Evolutionary conservation across 2,113 vertebrate genomes (phyloP), one percentile per base, ranked within the genome.

Genomic region (Regulus satrapa): DNA sequence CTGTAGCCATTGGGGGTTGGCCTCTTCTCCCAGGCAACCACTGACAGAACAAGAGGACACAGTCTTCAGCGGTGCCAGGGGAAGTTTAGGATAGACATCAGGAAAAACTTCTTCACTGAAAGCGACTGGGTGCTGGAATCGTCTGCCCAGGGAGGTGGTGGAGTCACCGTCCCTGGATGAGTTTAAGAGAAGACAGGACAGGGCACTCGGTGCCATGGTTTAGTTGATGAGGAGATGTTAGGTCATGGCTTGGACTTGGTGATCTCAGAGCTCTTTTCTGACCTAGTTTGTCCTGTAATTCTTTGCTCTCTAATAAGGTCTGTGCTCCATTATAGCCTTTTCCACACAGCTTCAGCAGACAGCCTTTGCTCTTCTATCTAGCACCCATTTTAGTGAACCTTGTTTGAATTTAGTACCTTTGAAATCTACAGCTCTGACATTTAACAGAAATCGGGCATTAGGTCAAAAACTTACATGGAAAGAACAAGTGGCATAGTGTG

Each of bases 1-100:
- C 1, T 8, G 6, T 16, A 6, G 7, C 5, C 23, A 29, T n/a
- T n/a, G n/a, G n/a, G n/a, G n/a, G 32, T 13, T 23, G n/a, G 25
- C 46, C 54, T 58, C 32, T 58, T 29, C n/a, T 36, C 26, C 43
- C 45, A 68, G 45, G 32, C 9, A 8, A 10, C 52, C 18, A 11
- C 23, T 55, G 69, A 43, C 40, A 45, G n/a, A 46, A 48, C 1
- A 4, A 49, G 73, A 49, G 21, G 45, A 61, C n/a, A 48, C 34
- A 20, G 34, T 3, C 34, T 32, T 12, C 12, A 40, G 21, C 56
- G 49, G 56, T 0, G 0, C 45, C 28, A 49, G 55, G 43, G n/a
- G 16, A 38, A 76, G 34, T 31, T 76, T 25, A 61, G 45, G 28
- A 32, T 40, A 3, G 73, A 76, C 56, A 61, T 40, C 28, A 36